phyloP scores from a whole-genome alignment of 2,888 invertebrate species.

The Drosophila multiciliata region DNA sequence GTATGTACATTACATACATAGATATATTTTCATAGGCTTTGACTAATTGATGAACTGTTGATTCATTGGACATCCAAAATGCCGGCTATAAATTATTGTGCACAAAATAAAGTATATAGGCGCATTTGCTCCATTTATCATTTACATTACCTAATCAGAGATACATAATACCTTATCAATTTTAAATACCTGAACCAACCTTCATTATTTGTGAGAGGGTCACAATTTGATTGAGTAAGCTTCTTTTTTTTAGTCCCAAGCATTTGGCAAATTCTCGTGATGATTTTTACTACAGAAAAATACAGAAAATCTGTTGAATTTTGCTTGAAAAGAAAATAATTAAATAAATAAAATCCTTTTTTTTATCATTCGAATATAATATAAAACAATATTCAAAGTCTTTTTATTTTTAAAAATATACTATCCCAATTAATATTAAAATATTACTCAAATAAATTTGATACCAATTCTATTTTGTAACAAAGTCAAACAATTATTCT shows the following conservation, averaged over 20 bases:
- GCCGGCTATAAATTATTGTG: slow-evolving; percentile 32
- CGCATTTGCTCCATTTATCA: slow-evolving; percentile 46
- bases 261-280: background rate
- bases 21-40: slow-evolving; percentile 17
- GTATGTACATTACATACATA: background rate
- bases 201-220: slow-evolving; percentile 25
- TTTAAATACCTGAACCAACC: slow-evolving; percentile 12
- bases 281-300: background rate
- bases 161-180: too few relatives aligned
- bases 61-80: slow-evolving; percentile 52
- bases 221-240: slow-evolving; percentile 30
- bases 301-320: background rate
- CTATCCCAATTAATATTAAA: background rate
- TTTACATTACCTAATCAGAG: slow-evolving; percentile 37
- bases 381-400: background rate
- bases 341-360: background rate
- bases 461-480: background rate
- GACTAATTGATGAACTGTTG: slow-evolving; percentile 66
- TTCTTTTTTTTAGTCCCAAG: background rate
- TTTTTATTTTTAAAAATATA: background rate
- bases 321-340: background rate
- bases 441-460: too few relatives aligned
- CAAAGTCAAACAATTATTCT: background rate
- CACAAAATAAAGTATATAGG: background rate
- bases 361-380: background rate